Evolutionary conservation across 2,797 vertebrate genomes (phyloP), one percentile per base, ranked within the genome.

Genomic region (Menidia menidia): DNA sequence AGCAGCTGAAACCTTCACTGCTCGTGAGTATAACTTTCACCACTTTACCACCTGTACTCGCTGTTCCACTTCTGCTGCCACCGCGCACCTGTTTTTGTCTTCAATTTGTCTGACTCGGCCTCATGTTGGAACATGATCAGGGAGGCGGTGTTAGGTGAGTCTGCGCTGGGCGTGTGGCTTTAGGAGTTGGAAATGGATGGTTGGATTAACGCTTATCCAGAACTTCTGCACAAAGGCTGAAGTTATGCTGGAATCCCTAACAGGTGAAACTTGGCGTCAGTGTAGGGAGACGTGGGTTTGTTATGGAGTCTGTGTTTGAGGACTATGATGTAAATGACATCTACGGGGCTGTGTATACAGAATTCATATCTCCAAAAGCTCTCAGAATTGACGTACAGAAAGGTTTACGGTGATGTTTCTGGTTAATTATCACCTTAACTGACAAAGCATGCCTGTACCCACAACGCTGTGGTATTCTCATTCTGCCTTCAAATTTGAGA

Each of bases 11-110:
- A 30, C 35, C 10, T 25, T 62, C 31, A 16, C 53, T 7, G 10
- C 2, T 3, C 32, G 45, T 52, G 6, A 0, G 42, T 6, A 0
- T 64, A 33, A 63, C 50, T 0, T 61, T 64, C 56, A 73, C 43
- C 33, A 69, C 39, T 63, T 67, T 57, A 60, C 43, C 76, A 70
- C 67, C 62, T 71, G 74, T 52, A 3, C 41, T 47, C 39, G 1
- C 32, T 31, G 50, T 52, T 64, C 50, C 3, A 8, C 75, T 60
- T n/a, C 54, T 59, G 65, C 58, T 58, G 51, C 47, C 8, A 18
- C 59, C 15, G 5, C 41, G 6, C 79, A 55, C 61, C 78, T 87
- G 82, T 12, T 84, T 87, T 81, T 47, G 64, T 81, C 69, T 69
- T 84, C 35, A 85, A 31, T 8, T 13, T n/a, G 7, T 64, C 45